Evolutionary conservation across 2,113 vertebrate genomes (phyloP), one percentile per base, ranked within the genome.

Genomic region (Larimichthys polyactis): DNA sequence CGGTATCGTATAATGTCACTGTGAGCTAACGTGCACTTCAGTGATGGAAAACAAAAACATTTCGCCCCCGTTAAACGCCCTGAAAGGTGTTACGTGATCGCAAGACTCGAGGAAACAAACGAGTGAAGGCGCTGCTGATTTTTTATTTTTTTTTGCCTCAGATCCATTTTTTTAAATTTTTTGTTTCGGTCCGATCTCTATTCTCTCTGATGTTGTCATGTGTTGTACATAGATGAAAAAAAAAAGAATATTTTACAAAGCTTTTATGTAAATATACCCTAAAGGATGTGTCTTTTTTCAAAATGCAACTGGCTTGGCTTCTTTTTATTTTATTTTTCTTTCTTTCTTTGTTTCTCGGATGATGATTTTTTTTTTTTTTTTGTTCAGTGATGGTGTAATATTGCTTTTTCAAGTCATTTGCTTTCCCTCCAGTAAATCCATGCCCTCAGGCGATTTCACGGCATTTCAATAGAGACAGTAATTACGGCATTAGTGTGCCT

Each of bases 241-340:
- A 24, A 91, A 92, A 91, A 90, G 75, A 81, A 71, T 92, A 94
- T 94, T 93, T 93, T 93, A 89, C 89, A 91, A 70, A 93, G 91
- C 89, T 93, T 92, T 93, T 93, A 94, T 94, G 92, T 93, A 93
- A 93, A 93, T 93, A 94, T 89, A 89, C 78, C 90, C 68, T 66
- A 77, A 89, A 90, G 60, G 86, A 91, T 90, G 70, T 92, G 81
- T 89, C 55, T 86, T 88, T 91, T 92, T 85, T 87, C 73, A 77
- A 87, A 89, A 89, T 85, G 75, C 90, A 90, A 89, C 84, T 90
- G 79, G 80, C 84, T 83, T 87, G 77, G 71, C 75, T 66, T 24
- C 75, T 66, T 64, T 43, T 79, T 36, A 8, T 36, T 36, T 36
- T 36, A 36, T 36, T 36, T 36, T 36, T 1, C 8, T 36, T 8